phyloP scores from a whole-genome alignment of 2,797 vertebrate species.

The Brachymystax lenok region DNA sequence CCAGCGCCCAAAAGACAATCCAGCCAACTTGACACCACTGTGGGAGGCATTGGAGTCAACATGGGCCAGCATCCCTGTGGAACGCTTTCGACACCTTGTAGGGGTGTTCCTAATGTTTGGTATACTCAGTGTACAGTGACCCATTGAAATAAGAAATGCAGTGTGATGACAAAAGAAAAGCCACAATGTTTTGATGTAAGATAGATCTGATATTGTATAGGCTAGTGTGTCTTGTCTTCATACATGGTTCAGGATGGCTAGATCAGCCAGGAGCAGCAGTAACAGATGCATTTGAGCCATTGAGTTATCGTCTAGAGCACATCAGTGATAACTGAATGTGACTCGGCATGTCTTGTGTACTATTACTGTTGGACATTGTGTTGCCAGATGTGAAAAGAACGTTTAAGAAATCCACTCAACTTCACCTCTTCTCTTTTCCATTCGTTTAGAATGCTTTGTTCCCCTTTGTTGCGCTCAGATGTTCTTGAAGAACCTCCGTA shows the following conservation, averaged over 20 bases:
- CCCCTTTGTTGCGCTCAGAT: slow-evolving; percentile 68
- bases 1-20: too few species aligned
- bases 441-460: slow-evolving; percentile 71
- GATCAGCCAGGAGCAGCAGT: not conserved
- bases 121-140: too few species aligned
- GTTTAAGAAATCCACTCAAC: slow-evolving; percentile 64
- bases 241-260: not conserved
- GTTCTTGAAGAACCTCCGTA: slow-evolving; percentile 66
- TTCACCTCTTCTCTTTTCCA: slow-evolving; percentile 66
- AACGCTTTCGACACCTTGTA: too few species aligned
- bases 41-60: too few species aligned
- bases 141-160: not conserved
- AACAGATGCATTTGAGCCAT: slow-evolving; percentile 9
- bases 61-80: too few species aligned
- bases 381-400: slow-evolving; percentile 63
- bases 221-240: too few species aligned
- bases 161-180: not conserved
- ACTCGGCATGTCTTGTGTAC: slow-evolving; percentile 62
- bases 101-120: too few species aligned
- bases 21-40: too few species aligned
- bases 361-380: slow-evolving; percentile 55
- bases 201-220: too few species aligned
- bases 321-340: slow-evolving; percentile 60
- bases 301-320: slow-evolving; percentile 40
- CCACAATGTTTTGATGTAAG: not conserved